Percentiles rank a stretch among this genome's conserved stretches.
Conservation (phyloP, 2,888 invertebrate species). For the Campaea margaritaria region DNA sequence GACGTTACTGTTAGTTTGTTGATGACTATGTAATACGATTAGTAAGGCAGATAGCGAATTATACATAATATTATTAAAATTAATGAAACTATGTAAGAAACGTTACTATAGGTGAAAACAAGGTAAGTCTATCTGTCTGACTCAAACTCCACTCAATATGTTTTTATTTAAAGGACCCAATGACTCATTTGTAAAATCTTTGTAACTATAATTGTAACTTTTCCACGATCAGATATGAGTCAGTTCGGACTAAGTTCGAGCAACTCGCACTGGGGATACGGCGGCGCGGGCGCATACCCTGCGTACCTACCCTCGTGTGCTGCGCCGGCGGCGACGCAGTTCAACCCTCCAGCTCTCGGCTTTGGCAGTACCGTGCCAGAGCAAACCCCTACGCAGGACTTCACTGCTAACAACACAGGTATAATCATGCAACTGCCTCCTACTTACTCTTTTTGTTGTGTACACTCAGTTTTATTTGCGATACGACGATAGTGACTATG, state of each 20-base stretch:
- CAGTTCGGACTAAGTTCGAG: slow-evolving; percentile 93
- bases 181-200: background rate
- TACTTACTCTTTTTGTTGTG: no score
- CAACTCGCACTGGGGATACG: slow-evolving; percentile 95
- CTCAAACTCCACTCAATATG: no score
- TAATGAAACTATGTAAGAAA: no score
- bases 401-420: slow-evolving; percentile 85
- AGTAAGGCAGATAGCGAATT: no score
- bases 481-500: no score
- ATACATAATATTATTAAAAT: no score
- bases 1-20: no score
- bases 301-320: slow-evolving; percentile 93
- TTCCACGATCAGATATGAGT: slow-evolving; percentile 89
- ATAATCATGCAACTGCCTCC: background rate
- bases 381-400: slow-evolving; percentile 86
- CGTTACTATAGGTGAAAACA: no score
- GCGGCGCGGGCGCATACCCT: slow-evolving; percentile 93
- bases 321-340: slow-evolving; percentile 88
- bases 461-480: no score
- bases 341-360: slow-evolving; percentile 90
- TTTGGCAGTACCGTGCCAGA: slow-evolving; percentile 89
- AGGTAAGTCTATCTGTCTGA: no score
- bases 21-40: no score
- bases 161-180: background rate
- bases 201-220: no score